Conservation (phyloP, 2,797 vertebrate genomes). For the Scyliorhinus canicula region DNA sequence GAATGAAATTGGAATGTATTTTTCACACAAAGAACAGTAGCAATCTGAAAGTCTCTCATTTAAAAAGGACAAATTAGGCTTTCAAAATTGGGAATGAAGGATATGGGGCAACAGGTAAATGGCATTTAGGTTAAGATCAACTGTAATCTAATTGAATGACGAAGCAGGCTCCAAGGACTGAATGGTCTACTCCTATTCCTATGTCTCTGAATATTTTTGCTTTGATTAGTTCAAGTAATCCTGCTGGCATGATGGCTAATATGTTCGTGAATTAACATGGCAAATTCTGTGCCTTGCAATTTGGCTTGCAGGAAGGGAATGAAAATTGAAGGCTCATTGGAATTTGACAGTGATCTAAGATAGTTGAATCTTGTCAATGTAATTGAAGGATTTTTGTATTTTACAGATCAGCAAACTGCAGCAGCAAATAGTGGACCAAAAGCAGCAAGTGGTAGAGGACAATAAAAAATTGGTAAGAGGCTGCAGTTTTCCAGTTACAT, state of each 20-base stretch:
- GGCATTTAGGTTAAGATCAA: background rate
- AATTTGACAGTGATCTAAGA: background rate
- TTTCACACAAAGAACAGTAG: background rate
- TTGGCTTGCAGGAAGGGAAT: background rate
- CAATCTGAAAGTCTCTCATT: background rate
- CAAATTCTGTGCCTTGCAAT: background rate
- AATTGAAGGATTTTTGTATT: conserved; percentile 20
- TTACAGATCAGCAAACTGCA: conserved; percentile 66
- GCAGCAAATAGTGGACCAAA: conserved; percentile 56
- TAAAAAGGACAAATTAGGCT: background rate
- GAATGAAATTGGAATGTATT: background rate
- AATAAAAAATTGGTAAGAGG: conserved; percentile 64
- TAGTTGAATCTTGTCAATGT: background rate
- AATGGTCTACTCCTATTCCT: background rate
- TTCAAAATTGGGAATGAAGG: background rate
- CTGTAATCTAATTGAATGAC: background rate
- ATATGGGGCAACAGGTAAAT: background rate
- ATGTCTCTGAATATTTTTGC: background rate
- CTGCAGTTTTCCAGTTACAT: background rate
- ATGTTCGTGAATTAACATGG: background rate
- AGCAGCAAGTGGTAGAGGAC: conserved; percentile 56
- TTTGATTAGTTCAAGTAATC: background rate
- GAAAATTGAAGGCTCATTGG: background rate
- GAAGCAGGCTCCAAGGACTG: background rate
- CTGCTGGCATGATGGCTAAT: background rate